Evolutionary conservation across 1,140 invertebrate genomes (phyloP), one percentile per base, ranked within the genome.

Genomic region (Leucophenga varia): DNA sequence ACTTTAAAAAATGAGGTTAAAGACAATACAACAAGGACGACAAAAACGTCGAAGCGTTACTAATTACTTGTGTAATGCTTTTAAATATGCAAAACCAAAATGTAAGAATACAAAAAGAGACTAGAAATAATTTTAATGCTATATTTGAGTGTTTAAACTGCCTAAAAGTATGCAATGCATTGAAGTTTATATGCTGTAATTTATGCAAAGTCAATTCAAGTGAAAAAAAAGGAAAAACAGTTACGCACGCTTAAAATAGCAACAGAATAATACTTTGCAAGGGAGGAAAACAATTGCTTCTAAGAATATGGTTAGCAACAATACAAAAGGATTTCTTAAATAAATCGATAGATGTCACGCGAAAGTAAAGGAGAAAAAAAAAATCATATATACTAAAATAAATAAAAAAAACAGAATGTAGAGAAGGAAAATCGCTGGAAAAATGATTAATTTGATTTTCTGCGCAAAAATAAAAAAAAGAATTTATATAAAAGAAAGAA

Each of bases 391-490:
- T 6, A 25, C 5, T 5, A 25, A 25, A 25, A 25, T 25, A 25
- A 2, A 34, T n/a, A 16, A 22, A 45, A 13, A 21, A 10, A n/a
- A 16, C 8, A 14, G 8, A 35, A 16, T 14, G 35, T 31, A n/a
- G 58, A 55, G 49, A 43, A 48, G 49, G 19, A 41, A 42, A 56
- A 51, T 59, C 47, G 59, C 56, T 64, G 52, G 43, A 46, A 52
- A 49, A 53, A 64, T 64, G 54, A 64, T 64, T 59, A 64, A 64
- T 64, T 57, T 49, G 54, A 64, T 64, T 49, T 52, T 35, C 25
- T 13, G 43, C 51, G 37, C 45, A 49, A 32, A 31, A 45, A n/a
- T n/a, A n/a, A n/a, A n/a, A n/a, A n/a, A n/a, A n/a, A n/a, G n/a
- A n/a, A n/a, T n/a, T n/a, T n/a, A n/a, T n/a, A n/a, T n/a, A n/a